phyloP scores from a whole-genome alignment of 1,140 invertebrate genomes.

The Cyclargus thomasi region DNA sequence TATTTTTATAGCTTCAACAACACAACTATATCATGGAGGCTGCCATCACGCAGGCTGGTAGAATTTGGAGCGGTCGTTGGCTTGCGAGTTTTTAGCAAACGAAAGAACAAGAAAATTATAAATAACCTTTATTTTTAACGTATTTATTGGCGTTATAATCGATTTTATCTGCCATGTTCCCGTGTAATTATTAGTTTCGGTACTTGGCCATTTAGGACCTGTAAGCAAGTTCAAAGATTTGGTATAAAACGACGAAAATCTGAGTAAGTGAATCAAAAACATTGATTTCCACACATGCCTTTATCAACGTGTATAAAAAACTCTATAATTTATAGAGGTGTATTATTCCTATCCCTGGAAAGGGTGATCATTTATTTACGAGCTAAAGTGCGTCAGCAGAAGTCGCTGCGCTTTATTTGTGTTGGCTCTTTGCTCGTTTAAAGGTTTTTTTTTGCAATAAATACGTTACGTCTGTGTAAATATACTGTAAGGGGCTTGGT shows the following conservation, averaged over 20 bases:
- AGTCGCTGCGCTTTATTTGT: slow-evolving; percentile 22
- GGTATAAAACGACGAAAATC: no score
- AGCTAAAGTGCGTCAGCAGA: slow-evolving; percentile 17
- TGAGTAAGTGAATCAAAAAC: no score
- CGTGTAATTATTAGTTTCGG: no score
- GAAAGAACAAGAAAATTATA: no score
- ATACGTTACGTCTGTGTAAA: slow-evolving; percentile 8
- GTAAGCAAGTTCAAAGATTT: no score
- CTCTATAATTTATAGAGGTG: background rate
- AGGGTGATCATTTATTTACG: slow-evolving; percentile 8
- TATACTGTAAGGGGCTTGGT: background rate
- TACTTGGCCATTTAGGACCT: no score
- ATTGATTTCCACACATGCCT: background rate
- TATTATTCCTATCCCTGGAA: background rate
- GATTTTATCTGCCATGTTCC: no score
- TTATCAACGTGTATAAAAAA: background rate
- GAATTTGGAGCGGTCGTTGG: background rate
- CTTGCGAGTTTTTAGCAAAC: background rate
- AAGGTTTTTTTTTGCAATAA: slow-evolving; percentile 25
- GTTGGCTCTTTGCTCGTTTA: slow-evolving; percentile 22
- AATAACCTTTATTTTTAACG: no score
- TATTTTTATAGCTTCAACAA: background rate
- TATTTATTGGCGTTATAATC: background rate
- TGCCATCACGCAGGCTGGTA: background rate
- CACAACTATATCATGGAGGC: background rate